Conservation (phyloP, 2,888 invertebrate species). For the Lasioglossum vierecki region DNA sequence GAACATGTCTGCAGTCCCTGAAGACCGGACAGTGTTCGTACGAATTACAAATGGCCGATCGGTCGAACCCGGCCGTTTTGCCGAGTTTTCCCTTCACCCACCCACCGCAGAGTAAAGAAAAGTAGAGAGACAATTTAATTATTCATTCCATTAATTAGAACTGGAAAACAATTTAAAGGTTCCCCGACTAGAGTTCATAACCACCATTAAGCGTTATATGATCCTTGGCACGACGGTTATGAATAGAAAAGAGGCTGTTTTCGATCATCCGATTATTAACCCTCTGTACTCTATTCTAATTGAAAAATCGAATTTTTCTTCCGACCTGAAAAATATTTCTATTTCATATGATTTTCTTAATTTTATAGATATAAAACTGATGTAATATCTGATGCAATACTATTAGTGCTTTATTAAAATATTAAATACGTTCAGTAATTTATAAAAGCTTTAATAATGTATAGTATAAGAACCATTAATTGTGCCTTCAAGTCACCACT, state of each 20-base stretch:
- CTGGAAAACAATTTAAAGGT: slow-evolving; percentile 3
- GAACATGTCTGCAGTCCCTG: neutral
- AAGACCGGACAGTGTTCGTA: neutral
- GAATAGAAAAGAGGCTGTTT: neutral
- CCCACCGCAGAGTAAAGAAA: neutral
- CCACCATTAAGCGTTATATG: slow-evolving; percentile 12
- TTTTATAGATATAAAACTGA: too few relatives aligned
- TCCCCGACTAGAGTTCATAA: neutral
- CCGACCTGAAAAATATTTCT: too few relatives aligned
- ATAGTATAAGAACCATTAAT: too few relatives aligned
- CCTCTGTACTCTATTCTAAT: too few relatives aligned
- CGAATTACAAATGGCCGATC: slow-evolving; percentile 5
- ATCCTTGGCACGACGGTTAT: neutral
- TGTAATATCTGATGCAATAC: too few relatives aligned
- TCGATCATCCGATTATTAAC: neutral
- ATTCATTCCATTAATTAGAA: slow-evolving; percentile 7
- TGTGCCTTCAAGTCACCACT: too few relatives aligned
- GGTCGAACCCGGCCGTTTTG: neutral
- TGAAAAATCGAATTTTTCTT: too few relatives aligned
- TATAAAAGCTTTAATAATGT: too few relatives aligned
- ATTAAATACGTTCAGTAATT: too few relatives aligned
- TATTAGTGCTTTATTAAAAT: too few relatives aligned
- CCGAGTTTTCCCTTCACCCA: neutral
- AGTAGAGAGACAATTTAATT: neutral
- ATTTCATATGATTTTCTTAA: too few relatives aligned